Conservation (phyloP, 2,888 invertebrate species). For the Blastobasis adustella region DNA sequence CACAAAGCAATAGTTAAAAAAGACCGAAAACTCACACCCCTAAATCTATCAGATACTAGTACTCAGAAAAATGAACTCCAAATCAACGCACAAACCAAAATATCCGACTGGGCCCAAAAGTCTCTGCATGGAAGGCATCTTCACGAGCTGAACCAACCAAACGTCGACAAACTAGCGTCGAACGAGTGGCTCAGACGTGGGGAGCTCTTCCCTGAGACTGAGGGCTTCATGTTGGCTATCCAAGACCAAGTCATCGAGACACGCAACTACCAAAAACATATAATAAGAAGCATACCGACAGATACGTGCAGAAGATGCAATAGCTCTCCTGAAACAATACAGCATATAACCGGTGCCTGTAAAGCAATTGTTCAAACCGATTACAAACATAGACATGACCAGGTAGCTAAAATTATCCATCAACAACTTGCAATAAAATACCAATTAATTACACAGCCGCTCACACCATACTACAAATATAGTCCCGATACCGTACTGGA, state of each 20-base stretch:
- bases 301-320: conserved; percentile 1
- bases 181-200: conserved; percentile 10
- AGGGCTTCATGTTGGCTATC: conserved; percentile 9
- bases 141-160: conserved; percentile 3
- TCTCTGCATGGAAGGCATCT: conserved; percentile 7
- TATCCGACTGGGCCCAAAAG: conserved; percentile 2
- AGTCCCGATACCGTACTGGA: conserved; percentile 5
- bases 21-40: not conserved
- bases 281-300: not conserved
- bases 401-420: conserved; percentile 10
- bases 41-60: not conserved
- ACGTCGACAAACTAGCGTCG: conserved; percentile 12
- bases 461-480: conserved; percentile 8
- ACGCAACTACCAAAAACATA: conserved; percentile 9
- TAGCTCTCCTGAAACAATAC: conserved; percentile 4
- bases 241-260: conserved; percentile 8
- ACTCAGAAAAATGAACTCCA: not conserved
- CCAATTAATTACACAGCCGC: not conserved
- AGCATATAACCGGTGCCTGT: conserved; percentile 9
- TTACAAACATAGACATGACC: conserved; percentile 6
- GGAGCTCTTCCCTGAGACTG: conserved; percentile 5
- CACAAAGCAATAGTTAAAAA: not conserved
- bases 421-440: conserved; percentile 9
- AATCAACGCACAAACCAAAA: not conserved
- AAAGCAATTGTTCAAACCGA: conserved; percentile 5